Conservation (phyloP, 2,797 vertebrate genomes). For the Rhinichthys osculus region DNA sequence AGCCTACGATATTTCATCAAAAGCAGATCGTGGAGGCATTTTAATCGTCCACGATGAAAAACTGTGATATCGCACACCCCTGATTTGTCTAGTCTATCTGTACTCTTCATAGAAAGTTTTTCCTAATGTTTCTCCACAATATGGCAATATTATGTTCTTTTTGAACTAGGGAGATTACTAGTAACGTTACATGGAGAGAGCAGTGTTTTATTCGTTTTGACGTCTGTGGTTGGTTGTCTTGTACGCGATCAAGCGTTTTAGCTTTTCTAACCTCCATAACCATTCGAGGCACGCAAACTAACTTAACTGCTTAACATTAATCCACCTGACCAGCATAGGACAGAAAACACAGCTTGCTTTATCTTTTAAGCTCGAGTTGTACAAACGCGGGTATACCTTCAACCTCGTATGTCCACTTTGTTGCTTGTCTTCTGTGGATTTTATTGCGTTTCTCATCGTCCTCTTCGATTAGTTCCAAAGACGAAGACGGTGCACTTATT, state of each 20-base stretch:
- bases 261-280: not conserved
- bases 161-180: not conserved
- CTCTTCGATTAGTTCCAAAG: not conserved
- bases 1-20: too few relatives aligned
- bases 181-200: not conserved
- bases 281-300: not conserved
- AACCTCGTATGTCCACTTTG: not conserved
- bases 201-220: not conserved
- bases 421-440: not conserved
- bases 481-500: not conserved
- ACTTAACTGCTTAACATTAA: not conserved
- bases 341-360: too few relatives aligned
- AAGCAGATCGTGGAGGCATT: too few relatives aligned
- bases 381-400: not conserved
- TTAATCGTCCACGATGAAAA: too few relatives aligned
- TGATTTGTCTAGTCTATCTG: too few relatives aligned
- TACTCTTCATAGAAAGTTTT: not conserved
- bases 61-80: too few relatives aligned
- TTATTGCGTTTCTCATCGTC: not conserved
- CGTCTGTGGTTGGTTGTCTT: too few relatives aligned
- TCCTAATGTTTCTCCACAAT: not conserved
- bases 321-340: not conserved
- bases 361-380: not conserved
- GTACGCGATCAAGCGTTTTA: not conserved
- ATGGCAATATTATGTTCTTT: conserved; percentile 4